These are phyloP conservation scores for Diaprepes abbreviatus DNA, from an alignment of 2,888 invertebrate species.

Conservation along the genomic window DNA sequence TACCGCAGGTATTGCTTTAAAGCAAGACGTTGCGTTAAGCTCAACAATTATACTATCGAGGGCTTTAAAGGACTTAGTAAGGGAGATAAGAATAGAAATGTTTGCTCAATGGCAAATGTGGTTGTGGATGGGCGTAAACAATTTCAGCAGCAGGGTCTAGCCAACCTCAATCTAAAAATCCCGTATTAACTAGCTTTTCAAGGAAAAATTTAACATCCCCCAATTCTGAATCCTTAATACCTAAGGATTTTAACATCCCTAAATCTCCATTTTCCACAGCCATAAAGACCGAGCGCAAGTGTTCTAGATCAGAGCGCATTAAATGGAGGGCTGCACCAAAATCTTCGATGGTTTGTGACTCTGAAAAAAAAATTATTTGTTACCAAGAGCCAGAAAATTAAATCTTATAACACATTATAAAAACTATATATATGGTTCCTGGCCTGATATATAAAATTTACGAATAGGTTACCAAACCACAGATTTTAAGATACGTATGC, in stretches of 20 bases:
- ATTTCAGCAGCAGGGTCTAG: slow-evolving; percentile 70
- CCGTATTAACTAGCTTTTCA: slow-evolving; percentile 95
- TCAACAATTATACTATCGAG: background rate
- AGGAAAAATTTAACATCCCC: slow-evolving; percentile 97
- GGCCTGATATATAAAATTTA: too few species aligned
- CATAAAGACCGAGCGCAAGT: slow-evolving; percentile 94
- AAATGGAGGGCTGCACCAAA: slow-evolving; percentile 90
- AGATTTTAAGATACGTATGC: too few species aligned
- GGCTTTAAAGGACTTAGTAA: slow-evolving; percentile 52
- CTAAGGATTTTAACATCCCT: slow-evolving; percentile 92
- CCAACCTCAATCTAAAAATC: slow-evolving; percentile 89
- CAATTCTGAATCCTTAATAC: slow-evolving; percentile 94
- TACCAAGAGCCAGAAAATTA: too few species aligned
- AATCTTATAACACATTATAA: too few species aligned
- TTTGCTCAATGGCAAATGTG: slow-evolving; percentile 78
- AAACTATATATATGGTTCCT: too few species aligned
- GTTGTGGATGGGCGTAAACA: slow-evolving; percentile 76
- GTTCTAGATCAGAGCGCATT: slow-evolving; percentile 91
- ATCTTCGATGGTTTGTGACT: slow-evolving; percentile 95
- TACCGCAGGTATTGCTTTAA: background rate
- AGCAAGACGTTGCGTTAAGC: slow-evolving; percentile 15
- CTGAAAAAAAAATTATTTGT: too few species aligned
- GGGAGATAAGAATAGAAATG: slow-evolving; percentile 76
- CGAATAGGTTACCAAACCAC: too few species aligned
- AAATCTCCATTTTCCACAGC: slow-evolving; percentile 96